Evolutionary conservation across 2,113 vertebrate species (phyloP).

Genomic region (Fulmarus glacialis): DNA sequence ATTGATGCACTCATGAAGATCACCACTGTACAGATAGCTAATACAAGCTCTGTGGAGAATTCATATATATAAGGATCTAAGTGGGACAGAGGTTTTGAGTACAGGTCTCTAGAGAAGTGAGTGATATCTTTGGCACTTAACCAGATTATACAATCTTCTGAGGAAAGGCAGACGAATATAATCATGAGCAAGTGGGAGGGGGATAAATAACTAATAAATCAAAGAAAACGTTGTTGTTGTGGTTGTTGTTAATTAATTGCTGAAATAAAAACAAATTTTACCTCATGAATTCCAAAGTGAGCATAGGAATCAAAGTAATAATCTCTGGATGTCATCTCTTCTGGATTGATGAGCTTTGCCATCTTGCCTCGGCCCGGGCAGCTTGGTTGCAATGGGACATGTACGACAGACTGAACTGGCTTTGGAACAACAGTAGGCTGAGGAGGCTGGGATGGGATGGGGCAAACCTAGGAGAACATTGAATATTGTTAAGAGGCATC

Average conservation of each 20-base stretch:
- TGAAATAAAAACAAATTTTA: conserved; percentile 61
- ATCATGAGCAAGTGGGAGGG: neutral
- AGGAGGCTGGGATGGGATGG: conserved; percentile 81
- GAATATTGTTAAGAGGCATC: neutral
- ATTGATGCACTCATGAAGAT: neutral
- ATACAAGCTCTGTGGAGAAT: neutral
- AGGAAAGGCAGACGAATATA: neutral
- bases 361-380: conserved; percentile 92
- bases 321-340: conserved; percentile 97
- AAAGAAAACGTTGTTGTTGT: neutral
- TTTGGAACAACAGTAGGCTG: conserved; percentile 86
- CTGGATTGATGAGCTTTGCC: conserved; percentile 91
- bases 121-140: neutral
- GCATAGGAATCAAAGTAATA: conserved; percentile 99
- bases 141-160: neutral
- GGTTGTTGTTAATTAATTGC: neutral
- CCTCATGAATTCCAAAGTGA: conserved; percentile 98
- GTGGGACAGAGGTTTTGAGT: neutral
- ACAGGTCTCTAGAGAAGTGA: neutral
- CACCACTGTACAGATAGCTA: neutral
- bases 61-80: neutral
- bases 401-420: conserved; percentile 85
- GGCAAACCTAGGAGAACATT: conserved; percentile 71
- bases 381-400: conserved; percentile 81
- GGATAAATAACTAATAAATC: neutral